Evolutionary conservation across 2,797 vertebrate species (phyloP), one percentile per base, ranked within the genome.

Genomic region (Phalanger gymnotis): DNA sequence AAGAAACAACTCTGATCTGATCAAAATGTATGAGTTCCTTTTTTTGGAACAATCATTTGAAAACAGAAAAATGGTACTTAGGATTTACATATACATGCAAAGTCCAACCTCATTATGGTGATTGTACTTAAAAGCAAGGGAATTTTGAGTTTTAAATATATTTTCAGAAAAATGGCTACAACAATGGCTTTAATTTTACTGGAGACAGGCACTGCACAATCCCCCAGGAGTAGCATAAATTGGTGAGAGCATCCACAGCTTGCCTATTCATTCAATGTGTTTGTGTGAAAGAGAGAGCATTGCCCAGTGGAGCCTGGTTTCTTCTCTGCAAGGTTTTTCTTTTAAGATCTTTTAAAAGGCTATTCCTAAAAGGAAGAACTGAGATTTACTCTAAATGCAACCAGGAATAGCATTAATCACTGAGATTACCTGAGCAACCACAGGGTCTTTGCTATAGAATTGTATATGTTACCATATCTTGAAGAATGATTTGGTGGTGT

Each of bases 1-100:
- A 96, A 95, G 95, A 94, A 95, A 94, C 93, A 97, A 95, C 89
- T 94, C 54, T 93, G 81, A 97, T 96, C 92, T 96, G 95, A 98
- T 97, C 93, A 97, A 98, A 98, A 98, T 97, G 95, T 91, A 97
- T 96, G 96, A 96, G 94, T 55, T 98, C 51, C 95, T 96, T 97
- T 97, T 97, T 97, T 94, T 93, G 92, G 94, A 94, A 96, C 53
- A 51, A 95, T 96, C 96, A 97, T 96, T 95, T 97, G 95, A 97
- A 97, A 96, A 94, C 54, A 97, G 95, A 97, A 96, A 97, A 96
- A 95, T 92, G 91, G 73, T 97, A 96, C 94, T 98, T 96, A 97
- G 93, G 95, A 97, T 98, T 97, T 97, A 97, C 95, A 98, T 97
- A 97, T 95, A 97, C 92, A 97, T 95, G 94, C 81, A 58, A 95